These are phyloP conservation scores for Orthosia gracilis DNA, from an alignment of 2,888 invertebrate species.

Conservation along the genomic window DNA sequence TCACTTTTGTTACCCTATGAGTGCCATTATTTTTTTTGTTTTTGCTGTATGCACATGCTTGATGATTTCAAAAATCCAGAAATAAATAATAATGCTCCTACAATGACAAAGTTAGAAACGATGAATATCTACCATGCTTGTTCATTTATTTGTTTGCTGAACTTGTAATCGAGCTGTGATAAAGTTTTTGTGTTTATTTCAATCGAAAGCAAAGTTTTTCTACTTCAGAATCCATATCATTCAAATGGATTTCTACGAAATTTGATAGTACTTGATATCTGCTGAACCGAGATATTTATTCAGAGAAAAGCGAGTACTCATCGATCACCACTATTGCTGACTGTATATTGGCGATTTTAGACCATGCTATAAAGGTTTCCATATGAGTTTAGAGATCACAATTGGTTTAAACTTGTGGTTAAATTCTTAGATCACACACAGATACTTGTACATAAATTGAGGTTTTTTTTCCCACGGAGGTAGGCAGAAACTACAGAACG, in stretches of 20 bases:
- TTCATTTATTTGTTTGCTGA: constrained; percentile 22
- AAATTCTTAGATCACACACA: too few relatives aligned
- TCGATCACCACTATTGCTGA: background rate
- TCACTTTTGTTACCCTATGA: too few relatives aligned
- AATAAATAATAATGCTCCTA: background rate
- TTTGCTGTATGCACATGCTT: too few relatives aligned
- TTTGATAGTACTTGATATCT: constrained; percentile 7
- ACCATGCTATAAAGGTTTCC: background rate
- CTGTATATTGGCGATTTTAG: background rate
- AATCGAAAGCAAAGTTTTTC: constrained; percentile 5
- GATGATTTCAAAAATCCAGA: too few relatives aligned
- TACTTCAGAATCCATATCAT: background rate
- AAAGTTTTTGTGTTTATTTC: constrained; percentile 1
- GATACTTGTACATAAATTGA: too few relatives aligned
- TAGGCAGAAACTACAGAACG: too few relatives aligned
- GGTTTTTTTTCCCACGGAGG: too few relatives aligned
- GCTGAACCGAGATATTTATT: background rate
- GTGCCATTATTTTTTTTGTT: too few relatives aligned
- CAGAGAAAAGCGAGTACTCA: constrained; percentile 8
- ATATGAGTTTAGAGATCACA: background rate
- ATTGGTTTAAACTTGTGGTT: too few relatives aligned
- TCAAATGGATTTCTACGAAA: constrained; percentile 6
- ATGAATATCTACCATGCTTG: constrained; percentile 7
- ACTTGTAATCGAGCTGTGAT: background rate
- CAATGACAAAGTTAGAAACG: constrained; percentile 3